Evolutionary conservation across 2,888 invertebrate species (phyloP), one percentile per base, ranked within the genome.

Genomic region (Acronicta alni): DNA sequence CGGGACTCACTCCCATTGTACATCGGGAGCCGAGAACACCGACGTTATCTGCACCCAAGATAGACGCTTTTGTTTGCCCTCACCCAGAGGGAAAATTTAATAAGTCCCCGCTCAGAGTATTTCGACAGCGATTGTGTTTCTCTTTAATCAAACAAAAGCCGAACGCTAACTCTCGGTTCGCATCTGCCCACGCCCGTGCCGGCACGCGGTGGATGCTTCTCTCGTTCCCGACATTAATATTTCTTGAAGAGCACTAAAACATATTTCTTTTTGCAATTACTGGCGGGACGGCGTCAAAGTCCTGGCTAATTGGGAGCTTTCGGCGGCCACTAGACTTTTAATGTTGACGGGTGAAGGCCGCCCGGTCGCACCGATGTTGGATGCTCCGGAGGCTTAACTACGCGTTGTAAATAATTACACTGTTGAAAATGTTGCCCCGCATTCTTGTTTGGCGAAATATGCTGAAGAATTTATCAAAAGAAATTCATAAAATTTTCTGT

Each of bases 261-360:
- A 87, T 89, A 89, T 90, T 91, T 92, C 86, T 89, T 91, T 91
- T 87, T 82, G 87, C 87, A 91, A 91, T 91, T 88, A 89, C 86
- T 83, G 81, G 74, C 78, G 79, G 83, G 79, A 81, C 78, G 81
- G 87, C 87, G 84, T 88, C 89, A 88, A 91, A 92, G 89, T 91
- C 89, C 86, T 77, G 75, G 90, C 90, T 93, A 92, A 93, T 93
- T 93, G 89, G 90, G 85, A 88, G 90, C 89, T 91, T 92, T 92
- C 86, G 88, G 81, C 75, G 83, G 84, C 84, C 83, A 87, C 90
- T 91, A 82, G 85, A 91, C 85, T 91, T 90, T 89, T 90, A 88
- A 91, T 87, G 88, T 85, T 78, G 75, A 77, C 72, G 72, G 60
- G 65, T 71, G 79, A 73, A 75, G 77, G 72, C 73, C 72, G 75